phyloP scores from a whole-genome alignment of 2,888 invertebrate species.

The Ametastegia equiseti region DNA sequence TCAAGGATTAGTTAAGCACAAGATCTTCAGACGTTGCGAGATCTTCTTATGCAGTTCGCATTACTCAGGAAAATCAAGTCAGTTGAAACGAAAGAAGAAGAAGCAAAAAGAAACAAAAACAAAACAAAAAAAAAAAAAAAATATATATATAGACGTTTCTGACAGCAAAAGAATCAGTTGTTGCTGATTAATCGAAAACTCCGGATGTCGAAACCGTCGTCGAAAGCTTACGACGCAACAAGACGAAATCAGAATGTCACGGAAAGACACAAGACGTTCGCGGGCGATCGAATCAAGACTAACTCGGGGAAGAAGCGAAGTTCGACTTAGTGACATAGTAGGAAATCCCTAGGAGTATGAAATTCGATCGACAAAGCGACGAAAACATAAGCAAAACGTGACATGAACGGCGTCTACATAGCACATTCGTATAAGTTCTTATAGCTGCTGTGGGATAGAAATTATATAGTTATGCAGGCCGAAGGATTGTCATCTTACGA shows the following conservation, averaged over 20 bases:
- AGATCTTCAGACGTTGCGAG: not conserved
- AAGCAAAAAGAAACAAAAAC: too few species aligned
- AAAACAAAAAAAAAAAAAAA: too few species aligned
- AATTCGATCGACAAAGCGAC: slow-evolving; percentile 45
- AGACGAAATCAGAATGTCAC: slow-evolving; percentile 5
- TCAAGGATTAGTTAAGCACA: not conserved
- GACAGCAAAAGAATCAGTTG: not conserved
- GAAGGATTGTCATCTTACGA: slow-evolving; percentile 39
- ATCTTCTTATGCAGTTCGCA: not conserved
- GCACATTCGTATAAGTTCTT: slow-evolving; percentile 25
- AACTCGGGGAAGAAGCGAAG: slow-evolving; percentile 4
- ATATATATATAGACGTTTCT: not conserved
- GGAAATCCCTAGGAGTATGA: slow-evolving; percentile 22
- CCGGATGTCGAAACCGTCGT: too few species aligned
- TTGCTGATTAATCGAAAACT: not conserved
- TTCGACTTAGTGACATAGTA: not conserved
- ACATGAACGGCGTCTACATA: slow-evolving; percentile 44
- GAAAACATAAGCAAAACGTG: slow-evolving; percentile 30
- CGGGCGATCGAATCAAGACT: slow-evolving; percentile 38
- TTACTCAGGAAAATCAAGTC: not conserved
- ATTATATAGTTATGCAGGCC: slow-evolving; percentile 13
- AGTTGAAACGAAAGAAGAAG: not conserved
- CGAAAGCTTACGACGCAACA: too few species aligned
- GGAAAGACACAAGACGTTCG: slow-evolving; percentile 41
- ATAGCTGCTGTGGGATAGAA: too few species aligned